These are phyloP conservation scores for Ciconia maguari DNA, from an alignment of 2,113 vertebrate genomes.

Conservation along the genomic window DNA sequence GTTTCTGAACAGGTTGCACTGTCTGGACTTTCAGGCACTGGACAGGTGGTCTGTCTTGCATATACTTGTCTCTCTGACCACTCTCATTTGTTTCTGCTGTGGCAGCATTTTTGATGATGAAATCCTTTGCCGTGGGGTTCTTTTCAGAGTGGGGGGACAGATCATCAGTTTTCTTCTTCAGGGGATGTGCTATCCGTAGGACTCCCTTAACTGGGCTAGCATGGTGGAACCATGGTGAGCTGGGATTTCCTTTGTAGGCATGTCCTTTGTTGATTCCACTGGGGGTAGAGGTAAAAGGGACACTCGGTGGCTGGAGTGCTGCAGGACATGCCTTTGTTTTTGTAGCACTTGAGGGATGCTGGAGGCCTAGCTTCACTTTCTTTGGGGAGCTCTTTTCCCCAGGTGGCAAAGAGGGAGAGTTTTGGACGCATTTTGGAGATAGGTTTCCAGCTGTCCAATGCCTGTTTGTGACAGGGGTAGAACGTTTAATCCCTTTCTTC, in stretches of 20 bases:
- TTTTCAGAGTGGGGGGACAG: neutral
- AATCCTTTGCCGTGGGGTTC: slow-evolving; percentile 1
- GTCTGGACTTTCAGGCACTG: slow-evolving; percentile 63
- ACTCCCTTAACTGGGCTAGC: slow-evolving; percentile 63
- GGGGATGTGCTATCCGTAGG: neutral
- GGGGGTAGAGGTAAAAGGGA: slow-evolving; percentile 74
- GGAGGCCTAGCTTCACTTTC: slow-evolving; percentile 76
- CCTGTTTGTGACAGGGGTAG: slow-evolving; percentile 23
- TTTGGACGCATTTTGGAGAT: slow-evolving; percentile 77
- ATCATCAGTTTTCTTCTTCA: slow-evolving; percentile 41
- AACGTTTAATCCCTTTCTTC: slow-evolving; percentile 74
- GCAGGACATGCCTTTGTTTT: slow-evolving; percentile 55
- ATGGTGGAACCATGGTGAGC: slow-evolving; percentile 43
- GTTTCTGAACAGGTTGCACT: slow-evolving; percentile 75
- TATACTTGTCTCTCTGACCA: neutral
- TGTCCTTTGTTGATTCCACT: slow-evolving; percentile 53
- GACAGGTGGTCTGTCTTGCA: neutral
- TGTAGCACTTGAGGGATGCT: slow-evolving; percentile 3
- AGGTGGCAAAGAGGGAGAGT: slow-evolving; percentile 1
- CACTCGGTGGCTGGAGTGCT: neutral
- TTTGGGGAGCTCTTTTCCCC: slow-evolving; percentile 82
- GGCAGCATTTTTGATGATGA: neutral
- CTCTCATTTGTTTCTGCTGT: neutral
- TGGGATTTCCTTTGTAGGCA: neutral
- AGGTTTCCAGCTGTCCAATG: slow-evolving; percentile 25